A percentile compares a stretch with the other conserved stretches of the same genome.
phyloP scores from a whole-genome alignment of 2,113 vertebrate species.

The Callipepla californica region DNA sequence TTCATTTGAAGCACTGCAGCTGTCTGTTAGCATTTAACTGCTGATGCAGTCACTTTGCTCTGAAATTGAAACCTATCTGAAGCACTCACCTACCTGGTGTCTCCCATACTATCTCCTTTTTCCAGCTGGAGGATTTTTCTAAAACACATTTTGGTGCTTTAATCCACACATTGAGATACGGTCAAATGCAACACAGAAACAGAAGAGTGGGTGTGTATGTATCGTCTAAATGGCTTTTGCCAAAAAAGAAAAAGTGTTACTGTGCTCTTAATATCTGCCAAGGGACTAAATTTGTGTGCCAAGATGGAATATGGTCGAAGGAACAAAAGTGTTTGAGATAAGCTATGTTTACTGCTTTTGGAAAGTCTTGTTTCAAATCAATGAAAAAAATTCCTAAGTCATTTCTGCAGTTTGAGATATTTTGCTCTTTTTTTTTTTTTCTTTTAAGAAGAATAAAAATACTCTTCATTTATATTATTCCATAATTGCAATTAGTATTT shows the following conservation, averaged over 20 bases:
- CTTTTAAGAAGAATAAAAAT: not conserved
- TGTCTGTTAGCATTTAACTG: not conserved
- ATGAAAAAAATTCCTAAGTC: not conserved
- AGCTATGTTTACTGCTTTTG: not conserved
- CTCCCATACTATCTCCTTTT: not conserved
- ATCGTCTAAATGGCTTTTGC: not conserved
- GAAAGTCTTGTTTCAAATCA: not conserved
- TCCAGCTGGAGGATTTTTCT: not conserved
- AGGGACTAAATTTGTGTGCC: not conserved
- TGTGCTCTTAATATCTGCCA: not conserved
- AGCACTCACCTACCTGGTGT: not conserved
- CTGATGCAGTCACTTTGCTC: not conserved
- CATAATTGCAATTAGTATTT: not conserved
- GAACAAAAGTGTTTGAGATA: not conserved
- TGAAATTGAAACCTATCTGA: not conserved
- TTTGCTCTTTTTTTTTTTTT: not conserved
- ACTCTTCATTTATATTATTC: not conserved
- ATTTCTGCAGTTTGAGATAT: not conserved
- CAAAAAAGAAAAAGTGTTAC: not conserved
- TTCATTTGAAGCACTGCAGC: not conserved
- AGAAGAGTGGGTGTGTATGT: not conserved
- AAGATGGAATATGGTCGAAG: not conserved
- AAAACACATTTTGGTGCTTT: not conserved
- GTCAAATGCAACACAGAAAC: not conserved
- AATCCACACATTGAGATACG: not conserved